phyloP scores from a whole-genome alignment of 2,797 vertebrate genomes.

The Leptoclinus maculatus region DNA sequence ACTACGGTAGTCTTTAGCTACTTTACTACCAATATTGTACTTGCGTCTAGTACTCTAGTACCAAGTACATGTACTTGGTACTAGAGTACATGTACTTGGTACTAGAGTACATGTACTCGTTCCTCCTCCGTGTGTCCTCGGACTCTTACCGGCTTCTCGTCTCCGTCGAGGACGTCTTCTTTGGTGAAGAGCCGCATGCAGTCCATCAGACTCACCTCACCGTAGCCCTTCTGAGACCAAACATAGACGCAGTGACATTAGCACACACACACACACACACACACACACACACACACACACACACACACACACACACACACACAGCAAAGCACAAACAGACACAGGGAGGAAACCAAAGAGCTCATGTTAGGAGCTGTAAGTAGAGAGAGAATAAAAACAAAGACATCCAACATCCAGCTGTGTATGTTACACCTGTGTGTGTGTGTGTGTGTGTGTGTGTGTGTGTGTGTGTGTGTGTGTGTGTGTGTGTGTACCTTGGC shows the following conservation, averaged over 20 bases:
- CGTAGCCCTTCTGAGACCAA: constrained; percentile 89
- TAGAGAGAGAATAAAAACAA: neutral
- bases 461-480: constrained; percentile 16
- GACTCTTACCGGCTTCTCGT: constrained; percentile 91
- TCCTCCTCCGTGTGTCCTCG: neutral
- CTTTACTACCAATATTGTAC: neutral
- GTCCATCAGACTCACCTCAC: constrained; percentile 96
- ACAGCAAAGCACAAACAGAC: constrained; percentile 45
- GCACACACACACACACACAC: constrained; percentile 32
- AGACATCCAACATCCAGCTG: neutral
- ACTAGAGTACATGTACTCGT: neutral
- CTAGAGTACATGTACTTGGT: too few relatives aligned
- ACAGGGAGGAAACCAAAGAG: constrained; percentile 43
- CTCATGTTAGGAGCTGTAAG: constrained; percentile 34
- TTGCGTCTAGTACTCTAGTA: too few relatives aligned
- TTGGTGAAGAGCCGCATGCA: constrained; percentile 98
- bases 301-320: constrained; percentile 14
- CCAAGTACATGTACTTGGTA: too few relatives aligned
- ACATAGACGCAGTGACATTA: constrained; percentile 68
- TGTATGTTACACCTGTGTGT: too few relatives aligned
- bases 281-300: constrained; percentile 3
- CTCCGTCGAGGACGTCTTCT: constrained; percentile 95
- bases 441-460: constrained; percentile 10
- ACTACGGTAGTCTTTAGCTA: neutral
- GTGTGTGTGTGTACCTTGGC: constrained; percentile 85